phyloP scores from a whole-genome alignment of 2,888 invertebrate genomes.

The Phaonia tiefii region DNA sequence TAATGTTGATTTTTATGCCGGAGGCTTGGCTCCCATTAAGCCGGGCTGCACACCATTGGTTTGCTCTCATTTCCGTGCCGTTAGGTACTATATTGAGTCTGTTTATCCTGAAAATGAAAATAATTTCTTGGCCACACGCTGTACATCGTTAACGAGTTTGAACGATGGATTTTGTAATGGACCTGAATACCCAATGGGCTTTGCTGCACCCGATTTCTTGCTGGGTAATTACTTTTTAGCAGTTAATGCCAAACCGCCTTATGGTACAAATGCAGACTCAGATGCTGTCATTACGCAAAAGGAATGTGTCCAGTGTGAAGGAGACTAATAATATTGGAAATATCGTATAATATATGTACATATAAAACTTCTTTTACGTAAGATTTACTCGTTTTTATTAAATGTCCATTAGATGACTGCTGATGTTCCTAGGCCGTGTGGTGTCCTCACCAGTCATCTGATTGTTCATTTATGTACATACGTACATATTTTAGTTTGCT shows the following conservation, averaged over 20 bases:
- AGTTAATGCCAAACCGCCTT: constrained; percentile 68
- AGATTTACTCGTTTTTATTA: too few species aligned
- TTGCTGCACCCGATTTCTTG: constrained; percentile 63
- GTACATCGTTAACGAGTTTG: constrained; percentile 68
- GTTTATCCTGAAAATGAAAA: constrained; percentile 73
- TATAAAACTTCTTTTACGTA: too few species aligned
- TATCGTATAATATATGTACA: too few species aligned
- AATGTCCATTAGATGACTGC: too few species aligned
- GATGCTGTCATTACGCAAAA: neutral
- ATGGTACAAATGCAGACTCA: constrained; percentile 66
- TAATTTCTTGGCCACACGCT: constrained; percentile 71
- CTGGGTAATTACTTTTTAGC: constrained; percentile 72
- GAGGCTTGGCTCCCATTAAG: constrained; percentile 70
- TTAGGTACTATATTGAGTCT: constrained; percentile 73
- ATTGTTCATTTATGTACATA: too few species aligned
- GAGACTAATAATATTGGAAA: too few species aligned
- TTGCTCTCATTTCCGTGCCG: constrained; percentile 74
- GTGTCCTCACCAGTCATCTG: too few species aligned
- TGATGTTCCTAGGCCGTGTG: too few species aligned
- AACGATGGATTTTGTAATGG: constrained; percentile 66
- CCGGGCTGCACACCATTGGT: constrained; percentile 69
- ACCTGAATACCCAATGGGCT: constrained; percentile 70
- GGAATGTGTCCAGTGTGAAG: constrained; percentile 40
- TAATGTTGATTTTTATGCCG: constrained; percentile 75
- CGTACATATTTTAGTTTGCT: too few species aligned